phyloP scores from a whole-genome alignment of 1,140 invertebrate species.

The Metaphire vulgaris region DNA sequence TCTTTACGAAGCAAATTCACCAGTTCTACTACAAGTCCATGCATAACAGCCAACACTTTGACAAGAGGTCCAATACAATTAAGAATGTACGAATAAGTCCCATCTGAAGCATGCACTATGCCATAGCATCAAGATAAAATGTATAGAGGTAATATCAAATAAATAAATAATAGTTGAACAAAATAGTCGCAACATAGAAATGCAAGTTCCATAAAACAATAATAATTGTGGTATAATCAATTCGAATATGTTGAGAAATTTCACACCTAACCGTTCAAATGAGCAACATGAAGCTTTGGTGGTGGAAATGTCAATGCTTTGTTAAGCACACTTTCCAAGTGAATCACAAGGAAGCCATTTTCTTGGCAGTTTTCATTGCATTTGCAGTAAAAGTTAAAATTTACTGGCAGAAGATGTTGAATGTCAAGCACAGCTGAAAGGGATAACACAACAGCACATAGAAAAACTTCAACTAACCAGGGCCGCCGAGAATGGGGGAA shows the following conservation, averaged over 20 bases:
- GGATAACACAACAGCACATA: background rate
- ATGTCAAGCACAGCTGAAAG: background rate
- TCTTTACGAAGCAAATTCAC: too few species aligned
- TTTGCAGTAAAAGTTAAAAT: background rate
- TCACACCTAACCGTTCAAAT: background rate
- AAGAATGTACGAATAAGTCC: too few species aligned
- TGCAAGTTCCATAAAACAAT: background rate
- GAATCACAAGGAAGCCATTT: background rate
- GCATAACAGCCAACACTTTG: too few species aligned
- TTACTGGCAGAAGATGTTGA: background rate
- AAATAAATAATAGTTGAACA: background rate
- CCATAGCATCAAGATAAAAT: background rate
- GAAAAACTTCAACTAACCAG: background rate
- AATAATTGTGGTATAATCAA: background rate
- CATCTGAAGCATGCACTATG: background rate
- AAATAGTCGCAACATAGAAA: background rate
- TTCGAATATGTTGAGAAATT: background rate
- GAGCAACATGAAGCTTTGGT: background rate
- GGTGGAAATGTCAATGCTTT: background rate
- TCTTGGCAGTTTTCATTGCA: background rate
- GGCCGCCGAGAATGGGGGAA: background rate
- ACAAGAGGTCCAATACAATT: too few species aligned
- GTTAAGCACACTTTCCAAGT: background rate
- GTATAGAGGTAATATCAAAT: background rate
- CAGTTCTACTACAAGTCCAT: too few species aligned